phyloP scores from a whole-genome alignment of 2,888 invertebrate species.

The Xanthorhoe spadicearia region DNA sequence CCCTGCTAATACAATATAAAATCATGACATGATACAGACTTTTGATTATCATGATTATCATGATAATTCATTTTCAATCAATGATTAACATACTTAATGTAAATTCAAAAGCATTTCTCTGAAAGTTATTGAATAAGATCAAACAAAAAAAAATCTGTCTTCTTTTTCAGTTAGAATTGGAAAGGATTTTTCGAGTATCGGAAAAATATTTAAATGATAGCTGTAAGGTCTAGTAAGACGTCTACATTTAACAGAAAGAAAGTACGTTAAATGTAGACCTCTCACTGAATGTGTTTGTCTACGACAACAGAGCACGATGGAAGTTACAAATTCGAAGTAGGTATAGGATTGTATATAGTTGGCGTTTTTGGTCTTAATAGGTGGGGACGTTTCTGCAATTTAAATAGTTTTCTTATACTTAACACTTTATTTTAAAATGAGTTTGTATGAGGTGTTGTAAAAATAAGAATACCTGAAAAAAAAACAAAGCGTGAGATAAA shows the following conservation, averaged over 20 bases:
- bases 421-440: neutral
- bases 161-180: no score
- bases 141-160: no score
- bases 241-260: constrained; percentile 47
- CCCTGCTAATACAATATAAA: neutral
- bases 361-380: constrained; percentile 59
- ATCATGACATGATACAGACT: neutral
- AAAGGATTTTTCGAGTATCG: constrained; percentile 44
- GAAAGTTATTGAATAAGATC: no score
- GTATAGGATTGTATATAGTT: constrained; percentile 66
- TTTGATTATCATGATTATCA: neutral
- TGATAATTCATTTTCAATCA: neutral
- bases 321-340: constrained; percentile 82
- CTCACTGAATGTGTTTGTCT: constrained; percentile 61
- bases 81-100: no score
- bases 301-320: constrained; percentile 81
- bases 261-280: constrained; percentile 51
- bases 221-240: constrained; percentile 59
- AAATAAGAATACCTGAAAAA: neutral
- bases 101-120: no score
- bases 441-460: neutral
- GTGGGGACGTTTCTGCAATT: constrained; percentile 82
- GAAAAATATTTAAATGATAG: constrained; percentile 59
- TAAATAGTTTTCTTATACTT: constrained; percentile 49
- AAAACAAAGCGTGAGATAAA: neutral